Conservation (phyloP, 37 sponge, comb jelly and placozoan genomes). For the Spongilla lacustris region DNA sequence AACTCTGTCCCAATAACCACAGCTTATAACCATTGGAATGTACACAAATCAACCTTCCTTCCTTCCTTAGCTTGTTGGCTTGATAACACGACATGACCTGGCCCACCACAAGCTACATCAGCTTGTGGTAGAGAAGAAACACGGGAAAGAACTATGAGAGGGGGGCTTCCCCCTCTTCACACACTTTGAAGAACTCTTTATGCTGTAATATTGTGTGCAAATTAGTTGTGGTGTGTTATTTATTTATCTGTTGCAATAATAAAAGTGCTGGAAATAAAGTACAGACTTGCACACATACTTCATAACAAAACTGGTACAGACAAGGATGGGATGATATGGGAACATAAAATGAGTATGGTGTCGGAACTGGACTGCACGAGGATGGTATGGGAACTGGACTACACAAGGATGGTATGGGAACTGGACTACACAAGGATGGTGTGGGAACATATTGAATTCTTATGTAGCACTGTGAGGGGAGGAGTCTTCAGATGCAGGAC, state of each 20-base stretch:
- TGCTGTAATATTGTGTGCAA: background rate
- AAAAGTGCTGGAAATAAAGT: no score
- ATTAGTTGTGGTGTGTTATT: constrained; percentile 4
- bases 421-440: background rate
- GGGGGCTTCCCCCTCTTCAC: no score
- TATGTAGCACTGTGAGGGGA: background rate
- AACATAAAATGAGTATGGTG: no score
- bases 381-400: no score
- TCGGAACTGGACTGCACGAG: no score
- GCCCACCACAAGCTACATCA: constrained; percentile 46
- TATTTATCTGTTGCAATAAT: no score
- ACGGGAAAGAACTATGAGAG: background rate
- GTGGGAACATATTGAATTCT: background rate
- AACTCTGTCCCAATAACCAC: no score
- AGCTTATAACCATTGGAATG: no score
- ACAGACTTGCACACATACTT: no score
- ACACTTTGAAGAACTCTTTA: background rate
- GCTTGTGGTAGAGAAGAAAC: background rate
- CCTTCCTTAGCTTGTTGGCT: constrained; percentile 27
- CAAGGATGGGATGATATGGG: no score
- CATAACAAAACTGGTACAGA: no score
- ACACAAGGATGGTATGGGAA: background rate
- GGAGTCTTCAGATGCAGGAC: background rate
- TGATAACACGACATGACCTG: constrained; percentile 63
- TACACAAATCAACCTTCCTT: background rate